These are phyloP conservation scores for Spea hammondii DNA, from an alignment of 2,797 vertebrate species.

Conservation along the genomic window DNA sequence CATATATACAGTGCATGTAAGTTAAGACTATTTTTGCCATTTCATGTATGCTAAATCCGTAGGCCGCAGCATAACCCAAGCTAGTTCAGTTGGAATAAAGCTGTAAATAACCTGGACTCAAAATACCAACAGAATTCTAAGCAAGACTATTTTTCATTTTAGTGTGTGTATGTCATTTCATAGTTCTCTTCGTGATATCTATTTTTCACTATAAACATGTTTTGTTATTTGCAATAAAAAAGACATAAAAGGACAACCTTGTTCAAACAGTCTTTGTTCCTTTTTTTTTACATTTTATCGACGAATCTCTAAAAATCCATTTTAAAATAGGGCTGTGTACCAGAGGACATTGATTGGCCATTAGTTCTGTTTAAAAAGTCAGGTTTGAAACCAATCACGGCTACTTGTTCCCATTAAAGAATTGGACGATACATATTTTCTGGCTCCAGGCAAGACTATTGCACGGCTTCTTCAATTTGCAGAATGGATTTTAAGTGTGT, in stretches of 20 bases:
- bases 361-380: constrained; percentile 14
- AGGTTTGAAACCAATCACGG: constrained; percentile 25
- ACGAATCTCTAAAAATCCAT: constrained; percentile 2
- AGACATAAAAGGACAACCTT: background rate
- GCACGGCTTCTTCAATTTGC: constrained; percentile 10
- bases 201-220: constrained; percentile 9
- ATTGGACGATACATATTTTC: constrained; percentile 27
- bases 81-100: background rate
- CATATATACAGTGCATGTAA: too few species aligned
- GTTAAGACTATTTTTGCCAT: too few species aligned
- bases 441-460: constrained; percentile 12
- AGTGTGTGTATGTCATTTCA: background rate
- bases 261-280: background rate
- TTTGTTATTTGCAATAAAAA: constrained; percentile 13
- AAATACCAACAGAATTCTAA: background rate
- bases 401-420: constrained; percentile 23
- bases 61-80: background rate
- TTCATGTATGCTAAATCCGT: background rate
- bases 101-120: background rate
- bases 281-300: constrained; percentile 17
- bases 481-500: constrained; percentile 10
- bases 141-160: background rate
- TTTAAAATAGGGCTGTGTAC: constrained; percentile 21
- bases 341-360: constrained; percentile 14
- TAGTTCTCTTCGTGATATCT: background rate